phyloP scores from a whole-genome alignment of 2,888 invertebrate genomes.

The Rhyacophila evoluta region DNA sequence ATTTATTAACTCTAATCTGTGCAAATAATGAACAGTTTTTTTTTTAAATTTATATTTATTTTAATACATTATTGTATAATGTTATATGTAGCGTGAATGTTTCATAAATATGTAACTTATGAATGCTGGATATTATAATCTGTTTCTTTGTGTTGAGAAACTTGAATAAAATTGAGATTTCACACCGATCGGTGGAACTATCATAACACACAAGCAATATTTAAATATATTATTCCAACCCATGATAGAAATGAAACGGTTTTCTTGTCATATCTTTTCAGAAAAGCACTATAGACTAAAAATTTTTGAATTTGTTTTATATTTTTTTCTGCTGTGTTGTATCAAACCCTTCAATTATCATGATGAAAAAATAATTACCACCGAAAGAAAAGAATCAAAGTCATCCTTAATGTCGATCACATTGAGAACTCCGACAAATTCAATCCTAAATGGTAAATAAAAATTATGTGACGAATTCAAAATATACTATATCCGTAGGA shows the following conservation, averaged over 20 bases:
- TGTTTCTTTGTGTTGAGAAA: no score
- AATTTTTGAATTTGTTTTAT: not conserved
- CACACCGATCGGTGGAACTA: no score
- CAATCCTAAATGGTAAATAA: not conserved
- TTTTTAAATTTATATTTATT: no score
- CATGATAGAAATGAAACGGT: no score
- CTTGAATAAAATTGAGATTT: no score
- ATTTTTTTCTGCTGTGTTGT: not conserved
- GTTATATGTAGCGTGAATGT: no score
- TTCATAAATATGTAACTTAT: no score
- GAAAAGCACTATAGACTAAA: not conserved
- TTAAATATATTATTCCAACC: no score
- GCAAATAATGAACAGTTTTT: not conserved
- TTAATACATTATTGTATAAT: no score
- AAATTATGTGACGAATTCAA: not conserved
- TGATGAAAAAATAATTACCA: not conserved
- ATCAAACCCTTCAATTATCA: not conserved
- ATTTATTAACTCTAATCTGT: not conserved
- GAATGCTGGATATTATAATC: no score
- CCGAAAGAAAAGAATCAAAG: constrained; percentile 23
- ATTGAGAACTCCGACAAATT: constrained; percentile 36
- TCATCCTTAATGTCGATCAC: constrained; percentile 46
- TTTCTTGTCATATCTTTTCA: no score
- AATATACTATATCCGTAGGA: not conserved
- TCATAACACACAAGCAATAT: no score